Percentiles rank a stretch among this genome's conserved stretches.
Evolutionary conservation across 2,797 vertebrate genomes (phyloP).

Genomic region (Lithobates sylvaticus): DNA sequence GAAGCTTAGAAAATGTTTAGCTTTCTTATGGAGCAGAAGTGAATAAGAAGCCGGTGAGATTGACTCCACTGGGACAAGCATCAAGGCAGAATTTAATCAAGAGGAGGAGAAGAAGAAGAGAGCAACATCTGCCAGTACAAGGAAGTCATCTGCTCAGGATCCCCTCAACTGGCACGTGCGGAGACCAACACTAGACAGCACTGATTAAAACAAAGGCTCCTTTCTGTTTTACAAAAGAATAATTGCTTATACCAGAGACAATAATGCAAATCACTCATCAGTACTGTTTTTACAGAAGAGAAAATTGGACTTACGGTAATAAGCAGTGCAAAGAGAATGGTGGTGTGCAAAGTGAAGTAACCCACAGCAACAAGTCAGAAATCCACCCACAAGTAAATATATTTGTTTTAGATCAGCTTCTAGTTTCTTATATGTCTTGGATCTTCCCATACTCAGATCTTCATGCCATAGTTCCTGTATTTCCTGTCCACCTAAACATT

Average conservation of each 20-base stretch:
- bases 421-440: neutral
- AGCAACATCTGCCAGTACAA: slow-evolving; percentile 66
- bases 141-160: slow-evolving; percentile 64
- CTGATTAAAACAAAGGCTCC: slow-evolving; percentile 50
- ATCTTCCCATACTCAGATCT: neutral
- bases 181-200: slow-evolving; percentile 45
- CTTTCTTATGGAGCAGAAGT: slow-evolving; percentile 28
- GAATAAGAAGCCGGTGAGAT: slow-evolving; percentile 46
- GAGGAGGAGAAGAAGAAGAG: slow-evolving; percentile 56
- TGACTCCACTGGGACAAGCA: slow-evolving; percentile 45
- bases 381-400: neutral
- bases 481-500: neutral
- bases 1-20: slow-evolving; percentile 49
- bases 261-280: neutral
- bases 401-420: neutral
- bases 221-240: slow-evolving; percentile 40
- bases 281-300: neutral
- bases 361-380: neutral
- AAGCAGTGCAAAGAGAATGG: neutral
- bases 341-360: neutral
- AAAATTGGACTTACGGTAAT: neutral
- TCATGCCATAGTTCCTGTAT: neutral
- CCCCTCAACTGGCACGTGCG: slow-evolving; percentile 19
- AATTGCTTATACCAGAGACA: neutral
- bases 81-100: slow-evolving; percentile 44